Evolutionary conservation across 1,140 invertebrate species (phyloP).

Genomic region (Drosophila ananassae): DNA sequence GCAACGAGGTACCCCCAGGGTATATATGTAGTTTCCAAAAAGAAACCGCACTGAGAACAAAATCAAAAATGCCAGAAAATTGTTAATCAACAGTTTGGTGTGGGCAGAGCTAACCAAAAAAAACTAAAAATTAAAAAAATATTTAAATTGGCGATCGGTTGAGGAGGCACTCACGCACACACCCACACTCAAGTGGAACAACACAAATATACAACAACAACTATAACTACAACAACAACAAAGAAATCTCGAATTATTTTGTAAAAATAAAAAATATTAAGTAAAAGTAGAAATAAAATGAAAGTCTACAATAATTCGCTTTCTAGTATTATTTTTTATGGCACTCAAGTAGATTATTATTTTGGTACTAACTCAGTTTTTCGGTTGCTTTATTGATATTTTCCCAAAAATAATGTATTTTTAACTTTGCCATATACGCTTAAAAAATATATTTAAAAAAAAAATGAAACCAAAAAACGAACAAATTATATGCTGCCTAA

Average conservation of each 20-base stretch:
- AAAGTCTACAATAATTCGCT: slow-evolving; percentile 29
- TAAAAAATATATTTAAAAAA: slow-evolving; percentile 28
- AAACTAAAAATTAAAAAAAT: slow-evolving; percentile 10
- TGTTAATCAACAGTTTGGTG: slow-evolving; percentile 37
- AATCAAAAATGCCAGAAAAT: slow-evolving; percentile 29
- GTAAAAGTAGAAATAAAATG: slow-evolving; percentile 19
- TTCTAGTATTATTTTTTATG: slow-evolving; percentile 31
- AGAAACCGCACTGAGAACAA: slow-evolving; percentile 73
- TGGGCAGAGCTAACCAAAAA: slow-evolving; percentile 15
- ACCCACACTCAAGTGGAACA: slow-evolving; percentile 2
- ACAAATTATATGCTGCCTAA: slow-evolving; percentile 48
- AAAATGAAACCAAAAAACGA: slow-evolving; percentile 21
- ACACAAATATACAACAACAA: slow-evolving; percentile 30
- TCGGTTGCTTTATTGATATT: slow-evolving; percentile 27
- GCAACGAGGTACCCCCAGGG: slow-evolving; percentile 25
- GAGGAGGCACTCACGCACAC: slow-evolving; percentile 34
- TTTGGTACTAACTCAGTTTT: slow-evolving; percentile 26
- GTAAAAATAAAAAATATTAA: slow-evolving; percentile 13
- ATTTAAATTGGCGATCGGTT: slow-evolving; percentile 28
- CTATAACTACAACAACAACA: neutral
- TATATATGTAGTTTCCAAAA: slow-evolving; percentile 46
- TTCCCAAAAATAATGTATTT: slow-evolving; percentile 41
- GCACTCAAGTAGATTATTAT: slow-evolving; percentile 30
- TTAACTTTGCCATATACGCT: slow-evolving; percentile 46
- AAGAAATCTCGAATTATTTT: slow-evolving; percentile 49